These are phyloP conservation scores for Drosophila nigrodunni DNA, from an alignment of 1,140 invertebrate genomes.

Conservation along the genomic window DNA sequence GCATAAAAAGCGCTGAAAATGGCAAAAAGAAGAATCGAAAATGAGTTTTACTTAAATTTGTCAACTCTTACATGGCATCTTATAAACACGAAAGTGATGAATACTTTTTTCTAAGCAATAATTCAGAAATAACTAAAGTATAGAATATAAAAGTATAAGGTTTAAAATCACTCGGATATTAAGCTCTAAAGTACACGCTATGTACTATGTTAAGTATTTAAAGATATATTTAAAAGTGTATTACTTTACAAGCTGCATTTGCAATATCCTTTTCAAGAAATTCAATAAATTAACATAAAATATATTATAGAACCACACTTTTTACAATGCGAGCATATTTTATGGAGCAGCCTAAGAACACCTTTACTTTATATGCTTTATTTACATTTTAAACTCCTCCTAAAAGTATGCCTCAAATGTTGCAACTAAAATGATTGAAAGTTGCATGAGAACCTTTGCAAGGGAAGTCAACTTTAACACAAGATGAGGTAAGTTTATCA, in stretches of 20 bases:
- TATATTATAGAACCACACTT: no score
- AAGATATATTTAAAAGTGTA: no score
- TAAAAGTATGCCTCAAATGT: not conserved
- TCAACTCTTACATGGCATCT: not conserved
- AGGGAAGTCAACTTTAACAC: not conserved
- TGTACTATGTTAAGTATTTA: no score
- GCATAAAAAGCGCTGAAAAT: constrained; percentile 74
- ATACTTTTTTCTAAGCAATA: not conserved
- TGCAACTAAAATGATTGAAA: not conserved
- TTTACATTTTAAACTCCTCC: not conserved
- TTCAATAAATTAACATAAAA: no score
- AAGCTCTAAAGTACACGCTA: no score
- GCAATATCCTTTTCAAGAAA: no score
- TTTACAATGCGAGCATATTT: no score
- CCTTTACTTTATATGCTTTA: not conserved
- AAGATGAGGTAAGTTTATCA: not conserved
- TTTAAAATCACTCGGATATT: no score
- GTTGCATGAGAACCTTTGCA: not conserved
- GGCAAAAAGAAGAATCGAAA: constrained; percentile 44
- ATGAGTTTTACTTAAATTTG: constrained; percentile 5
- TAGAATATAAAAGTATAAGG: not conserved
- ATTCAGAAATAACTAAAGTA: constrained; percentile 6
- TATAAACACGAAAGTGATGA: not conserved
- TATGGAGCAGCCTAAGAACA: no score
- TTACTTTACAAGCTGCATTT: no score